Evolutionary conservation across 2,888 invertebrate species (phyloP).

Genomic region (Lasioglossum malachurum): DNA sequence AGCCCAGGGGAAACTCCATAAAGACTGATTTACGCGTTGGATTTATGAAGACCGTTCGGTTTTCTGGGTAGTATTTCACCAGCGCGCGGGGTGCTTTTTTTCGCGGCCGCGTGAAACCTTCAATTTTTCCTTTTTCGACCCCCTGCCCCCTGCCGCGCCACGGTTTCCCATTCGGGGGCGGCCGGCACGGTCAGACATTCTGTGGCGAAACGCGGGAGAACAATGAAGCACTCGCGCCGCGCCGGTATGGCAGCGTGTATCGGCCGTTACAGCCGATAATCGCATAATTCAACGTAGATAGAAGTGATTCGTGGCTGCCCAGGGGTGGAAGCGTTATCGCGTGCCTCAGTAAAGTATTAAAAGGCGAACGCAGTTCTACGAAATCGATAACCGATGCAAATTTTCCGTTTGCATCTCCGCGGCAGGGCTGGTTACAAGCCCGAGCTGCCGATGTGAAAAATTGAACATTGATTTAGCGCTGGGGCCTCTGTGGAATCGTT

Average conservation of each 20-base stretch:
- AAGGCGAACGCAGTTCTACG: constrained; percentile 56
- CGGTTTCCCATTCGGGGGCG: neutral
- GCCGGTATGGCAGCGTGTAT: constrained; percentile 32
- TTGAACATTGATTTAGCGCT: neutral
- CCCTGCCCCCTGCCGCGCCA: constrained; percentile 24
- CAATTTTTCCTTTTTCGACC: constrained; percentile 55
- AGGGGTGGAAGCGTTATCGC: constrained; percentile 42
- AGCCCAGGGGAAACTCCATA: constrained; percentile 77
- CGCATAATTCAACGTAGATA: constrained; percentile 65
- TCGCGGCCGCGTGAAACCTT: constrained; percentile 64
- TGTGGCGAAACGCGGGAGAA: constrained; percentile 31
- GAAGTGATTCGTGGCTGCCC: constrained; percentile 32
- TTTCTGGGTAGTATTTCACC: constrained; percentile 80
- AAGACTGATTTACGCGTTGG: constrained; percentile 83
- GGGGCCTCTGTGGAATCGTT: neutral
- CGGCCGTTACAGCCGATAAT: constrained; percentile 64
- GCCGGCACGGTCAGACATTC: constrained; percentile 5
- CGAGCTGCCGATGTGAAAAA: neutral
- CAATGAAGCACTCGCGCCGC: constrained; percentile 26
- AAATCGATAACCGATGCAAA: constrained; percentile 61
- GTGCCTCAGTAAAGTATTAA: constrained; percentile 45
- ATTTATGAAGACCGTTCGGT: constrained; percentile 83
- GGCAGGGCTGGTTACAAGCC: neutral
- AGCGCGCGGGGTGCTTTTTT: constrained; percentile 61
- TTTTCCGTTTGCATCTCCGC: constrained; percentile 35